A percentile compares a stretch with the other conserved stretches of the same genome.
Conservation (phyloP, 2,113 vertebrate genomes). For the Mirounga angustirostris region DNA sequence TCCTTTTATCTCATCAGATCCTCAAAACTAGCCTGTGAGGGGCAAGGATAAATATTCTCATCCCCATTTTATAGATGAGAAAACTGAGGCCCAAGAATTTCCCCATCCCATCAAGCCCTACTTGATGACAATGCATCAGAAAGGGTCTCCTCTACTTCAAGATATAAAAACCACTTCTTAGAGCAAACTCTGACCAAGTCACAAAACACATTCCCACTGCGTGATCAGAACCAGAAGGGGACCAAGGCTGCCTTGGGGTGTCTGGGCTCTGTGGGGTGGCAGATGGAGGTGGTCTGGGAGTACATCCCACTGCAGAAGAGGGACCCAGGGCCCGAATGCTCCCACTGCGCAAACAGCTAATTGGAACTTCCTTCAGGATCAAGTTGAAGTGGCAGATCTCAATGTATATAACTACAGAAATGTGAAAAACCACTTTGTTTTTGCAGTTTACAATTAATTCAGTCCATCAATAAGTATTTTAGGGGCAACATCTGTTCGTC, state of each 20-base stretch:
- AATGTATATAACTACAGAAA: neutral
- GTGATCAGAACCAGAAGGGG: neutral
- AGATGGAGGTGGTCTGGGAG: neutral
- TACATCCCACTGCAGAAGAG: neutral
- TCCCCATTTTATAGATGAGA: neutral
- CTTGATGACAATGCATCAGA: neutral
- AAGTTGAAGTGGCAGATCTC: neutral
- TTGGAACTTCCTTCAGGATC: neutral
- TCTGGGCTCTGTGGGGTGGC: neutral
- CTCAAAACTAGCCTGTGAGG: neutral
- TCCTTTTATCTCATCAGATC: neutral
- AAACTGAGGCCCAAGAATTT: neutral
- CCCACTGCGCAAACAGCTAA: neutral
- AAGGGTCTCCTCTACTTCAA: neutral
- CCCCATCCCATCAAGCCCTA: neutral
- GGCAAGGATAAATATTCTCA: neutral
- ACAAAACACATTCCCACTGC: accelerated
- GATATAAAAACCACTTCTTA: neutral
- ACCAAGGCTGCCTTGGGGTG: too few relatives aligned
- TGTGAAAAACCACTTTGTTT: neutral
- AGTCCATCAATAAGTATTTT: neutral
- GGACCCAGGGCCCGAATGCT: neutral
- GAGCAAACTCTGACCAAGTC: neutral
- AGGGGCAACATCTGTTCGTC: neutral
- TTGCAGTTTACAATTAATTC: neutral